A percentile compares a stretch with the other conserved stretches of the same genome.
Evolutionary conservation across 2,888 invertebrate species (phyloP).

Genomic region (Neoscelio sp.): DNA sequence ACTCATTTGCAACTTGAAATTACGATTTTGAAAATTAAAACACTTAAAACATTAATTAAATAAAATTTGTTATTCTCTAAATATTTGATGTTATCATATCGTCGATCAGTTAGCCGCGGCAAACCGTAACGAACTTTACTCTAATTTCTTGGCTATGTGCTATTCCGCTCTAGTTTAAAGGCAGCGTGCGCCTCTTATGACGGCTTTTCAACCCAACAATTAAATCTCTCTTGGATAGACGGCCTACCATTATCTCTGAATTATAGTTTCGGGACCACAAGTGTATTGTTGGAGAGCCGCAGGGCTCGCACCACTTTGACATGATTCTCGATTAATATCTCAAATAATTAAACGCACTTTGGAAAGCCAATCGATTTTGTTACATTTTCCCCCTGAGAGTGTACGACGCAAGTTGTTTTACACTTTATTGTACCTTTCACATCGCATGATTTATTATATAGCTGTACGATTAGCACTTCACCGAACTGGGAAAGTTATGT

Average conservation of each 20-base stretch:
- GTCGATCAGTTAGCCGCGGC: slow-evolving; percentile 44
- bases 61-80: too few species aligned
- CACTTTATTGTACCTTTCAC: neutral
- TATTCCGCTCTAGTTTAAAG: slow-evolving; percentile 71
- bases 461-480: too few species aligned
- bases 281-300: slow-evolving; percentile 67
- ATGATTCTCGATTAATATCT: slow-evolving; percentile 74
- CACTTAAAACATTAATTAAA: too few species aligned
- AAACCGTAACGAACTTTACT: slow-evolving; percentile 60
- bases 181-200: slow-evolving; percentile 73
- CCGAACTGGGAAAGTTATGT: neutral
- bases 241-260: slow-evolving; percentile 80
- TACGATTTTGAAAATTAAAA: too few species aligned
- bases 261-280: slow-evolving; percentile 76
- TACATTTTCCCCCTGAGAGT: neutral
- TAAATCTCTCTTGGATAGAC: slow-evolving; percentile 78
- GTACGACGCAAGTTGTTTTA: neutral
- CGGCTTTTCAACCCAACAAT: slow-evolving; percentile 79
- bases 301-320: slow-evolving; percentile 68
- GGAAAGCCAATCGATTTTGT: neutral
- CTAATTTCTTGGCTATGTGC: slow-evolving; percentile 66
- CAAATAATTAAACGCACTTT: slow-evolving; percentile 71
- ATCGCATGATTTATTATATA: neutral
- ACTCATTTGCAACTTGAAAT: too few species aligned
- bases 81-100: slow-evolving; percentile 38